Conservation (phyloP, 2,797 vertebrate species). For the Lagorchestes hirsutus region DNA sequence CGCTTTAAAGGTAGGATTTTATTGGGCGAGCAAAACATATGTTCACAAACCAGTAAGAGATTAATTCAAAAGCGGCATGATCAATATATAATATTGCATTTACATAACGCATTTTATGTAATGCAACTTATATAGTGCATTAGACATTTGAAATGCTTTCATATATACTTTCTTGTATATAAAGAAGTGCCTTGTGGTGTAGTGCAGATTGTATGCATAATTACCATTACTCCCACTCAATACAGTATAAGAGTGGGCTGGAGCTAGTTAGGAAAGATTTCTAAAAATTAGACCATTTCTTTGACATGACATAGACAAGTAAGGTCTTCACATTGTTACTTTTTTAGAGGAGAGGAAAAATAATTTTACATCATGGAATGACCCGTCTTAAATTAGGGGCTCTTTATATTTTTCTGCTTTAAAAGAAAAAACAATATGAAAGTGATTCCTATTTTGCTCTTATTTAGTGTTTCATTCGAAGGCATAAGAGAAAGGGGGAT, state of each 20-base stretch:
- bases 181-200: not conserved
- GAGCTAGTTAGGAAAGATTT: not conserved
- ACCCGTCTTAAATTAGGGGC: not conserved
- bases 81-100: too few species aligned
- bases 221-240: not conserved
- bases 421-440: not conserved
- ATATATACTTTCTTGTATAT: not conserved
- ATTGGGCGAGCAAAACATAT: not conserved
- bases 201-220: not conserved
- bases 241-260: not conserved
- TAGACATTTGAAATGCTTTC: not conserved
- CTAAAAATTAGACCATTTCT: not conserved
- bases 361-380: not conserved
- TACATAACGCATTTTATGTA: too few species aligned
- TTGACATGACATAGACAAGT: not conserved
- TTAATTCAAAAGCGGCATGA: not conserved
- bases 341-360: not conserved
- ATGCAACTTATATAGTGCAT: not conserved
- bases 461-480: not conserved
- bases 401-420: not conserved
- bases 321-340: not conserved
- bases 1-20: not conserved
- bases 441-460: not conserved
- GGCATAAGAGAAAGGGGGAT: not conserved
- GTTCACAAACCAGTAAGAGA: not conserved